Conservation (phyloP, 2,888 invertebrate genomes). For the Morpho helenor region DNA sequence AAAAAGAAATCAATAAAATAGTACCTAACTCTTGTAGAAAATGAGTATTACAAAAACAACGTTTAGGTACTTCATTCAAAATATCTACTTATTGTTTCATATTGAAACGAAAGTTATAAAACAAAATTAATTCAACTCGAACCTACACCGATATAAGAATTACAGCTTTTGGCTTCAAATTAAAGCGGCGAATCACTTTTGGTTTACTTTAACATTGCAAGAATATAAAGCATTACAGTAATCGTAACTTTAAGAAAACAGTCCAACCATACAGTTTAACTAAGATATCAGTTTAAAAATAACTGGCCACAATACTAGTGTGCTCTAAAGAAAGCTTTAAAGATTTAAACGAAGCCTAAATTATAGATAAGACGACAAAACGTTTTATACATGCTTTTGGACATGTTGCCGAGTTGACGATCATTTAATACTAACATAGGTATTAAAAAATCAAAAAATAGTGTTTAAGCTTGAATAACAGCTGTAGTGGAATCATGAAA, state of each 20-base stretch:
- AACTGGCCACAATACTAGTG: slow-evolving; percentile 74
- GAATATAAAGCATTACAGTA: slow-evolving; percentile 16
- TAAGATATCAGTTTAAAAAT: slow-evolving; percentile 65
- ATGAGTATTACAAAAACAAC: slow-evolving; percentile 47
- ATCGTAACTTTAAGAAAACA: slow-evolving; percentile 21
- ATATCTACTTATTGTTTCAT: slow-evolving; percentile 15
- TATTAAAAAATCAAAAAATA: slow-evolving; percentile 56
- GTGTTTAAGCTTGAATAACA: slow-evolving; percentile 49
- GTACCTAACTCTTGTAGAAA: slow-evolving; percentile 37
- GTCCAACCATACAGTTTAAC: slow-evolving; percentile 44
- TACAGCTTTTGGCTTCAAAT: slow-evolving; percentile 25
- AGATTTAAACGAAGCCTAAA: slow-evolving; percentile 41
- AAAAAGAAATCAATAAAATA: slow-evolving; percentile 4
- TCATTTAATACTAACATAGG: slow-evolving; percentile 56
- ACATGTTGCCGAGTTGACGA: slow-evolving; percentile 48
- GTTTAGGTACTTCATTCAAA: slow-evolving; percentile 15
- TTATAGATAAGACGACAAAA: slow-evolving; percentile 18
- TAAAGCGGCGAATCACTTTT: slow-evolving; percentile 27
- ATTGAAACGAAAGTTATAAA: slow-evolving; percentile 22
- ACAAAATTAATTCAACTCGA: slow-evolving; percentile 25
- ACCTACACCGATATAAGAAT: slow-evolving; percentile 20
- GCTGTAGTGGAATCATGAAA: slow-evolving; percentile 55
- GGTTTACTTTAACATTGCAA: slow-evolving; percentile 19
- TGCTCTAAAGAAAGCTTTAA: slow-evolving; percentile 53
- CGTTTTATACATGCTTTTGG: slow-evolving; percentile 15